Percentiles rank a stretch among this genome's conserved stretches.
Conservation (phyloP, 2,113 vertebrate species). For the Indicator maculatus region DNA sequence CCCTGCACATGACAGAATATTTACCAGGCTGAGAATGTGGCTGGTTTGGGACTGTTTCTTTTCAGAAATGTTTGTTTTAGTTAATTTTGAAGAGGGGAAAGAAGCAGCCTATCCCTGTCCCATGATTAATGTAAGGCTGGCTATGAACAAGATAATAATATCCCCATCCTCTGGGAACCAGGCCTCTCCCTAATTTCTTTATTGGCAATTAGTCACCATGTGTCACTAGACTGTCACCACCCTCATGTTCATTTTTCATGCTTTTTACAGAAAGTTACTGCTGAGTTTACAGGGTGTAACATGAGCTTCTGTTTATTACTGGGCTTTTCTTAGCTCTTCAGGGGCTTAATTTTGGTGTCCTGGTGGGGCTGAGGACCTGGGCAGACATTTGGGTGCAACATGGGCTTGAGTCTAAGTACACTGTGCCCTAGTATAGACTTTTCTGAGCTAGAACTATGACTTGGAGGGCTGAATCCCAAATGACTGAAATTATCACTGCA, state of each 20-base stretch:
- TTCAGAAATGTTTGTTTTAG: conserved; percentile 52
- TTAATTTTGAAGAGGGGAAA: neutral
- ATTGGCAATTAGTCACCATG: conserved; percentile 46
- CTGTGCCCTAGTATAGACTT: neutral
- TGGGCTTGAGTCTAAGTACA: neutral
- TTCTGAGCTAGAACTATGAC: neutral
- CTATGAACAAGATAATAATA: conserved; percentile 34
- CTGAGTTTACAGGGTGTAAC: neutral
- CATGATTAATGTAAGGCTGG: conserved; percentile 37
- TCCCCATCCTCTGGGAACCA: conserved; percentile 47
- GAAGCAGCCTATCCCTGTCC: neutral
- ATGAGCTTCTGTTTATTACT: conserved; percentile 15
- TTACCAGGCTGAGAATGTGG: conserved; percentile 42
- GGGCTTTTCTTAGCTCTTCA: neutral
- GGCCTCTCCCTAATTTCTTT: conserved; percentile 28
- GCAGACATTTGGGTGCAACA: neutral
- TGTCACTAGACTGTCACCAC: conserved; percentile 26
- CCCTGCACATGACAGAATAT: conserved; percentile 4
- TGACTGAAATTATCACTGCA: neutral
- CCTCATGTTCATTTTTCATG: conserved; percentile 27
- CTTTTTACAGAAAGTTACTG: conserved; percentile 40
- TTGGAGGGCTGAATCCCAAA: neutral
- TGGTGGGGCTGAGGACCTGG: neutral
- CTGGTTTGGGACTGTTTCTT: conserved; percentile 50
- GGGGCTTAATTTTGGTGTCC: neutral